Percentiles rank a stretch among this genome's conserved stretches.
These are phyloP conservation scores for Tridacna crocea DNA, from an alignment of 2,888 invertebrate species.

Conservation along the genomic window DNA sequence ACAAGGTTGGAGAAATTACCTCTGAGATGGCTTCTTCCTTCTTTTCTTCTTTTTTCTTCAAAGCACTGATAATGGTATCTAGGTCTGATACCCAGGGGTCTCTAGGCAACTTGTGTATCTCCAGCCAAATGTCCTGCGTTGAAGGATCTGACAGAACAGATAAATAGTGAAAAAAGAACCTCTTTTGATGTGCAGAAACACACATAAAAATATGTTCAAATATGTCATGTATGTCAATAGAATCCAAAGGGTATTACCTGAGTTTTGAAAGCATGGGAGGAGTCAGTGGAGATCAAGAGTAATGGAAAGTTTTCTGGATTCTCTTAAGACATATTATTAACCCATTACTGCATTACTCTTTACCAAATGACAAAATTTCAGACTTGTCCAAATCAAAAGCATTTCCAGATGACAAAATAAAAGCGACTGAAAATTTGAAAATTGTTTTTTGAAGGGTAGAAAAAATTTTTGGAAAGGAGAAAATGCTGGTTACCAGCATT, in stretches of 20 bases:
- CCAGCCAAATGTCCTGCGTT: slow-evolving; percentile 75
- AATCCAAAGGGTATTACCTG: too few relatives aligned
- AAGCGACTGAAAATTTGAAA: too few relatives aligned
- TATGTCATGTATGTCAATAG: too few relatives aligned
- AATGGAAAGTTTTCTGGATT: too few relatives aligned
- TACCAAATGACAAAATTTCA: neutral
- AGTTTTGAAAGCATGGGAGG: too few relatives aligned
- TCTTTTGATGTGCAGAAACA: too few relatives aligned
- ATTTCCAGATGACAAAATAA: too few relatives aligned
- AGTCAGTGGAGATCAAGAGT: too few relatives aligned
- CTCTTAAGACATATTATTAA: too few relatives aligned
- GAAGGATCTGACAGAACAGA: slow-evolving; percentile 64
- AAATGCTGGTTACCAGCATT: neutral
- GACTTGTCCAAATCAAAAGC: neutral
- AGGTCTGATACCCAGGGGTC: slow-evolving; percentile 80
- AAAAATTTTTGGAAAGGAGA: neutral
- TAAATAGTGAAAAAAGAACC: too few relatives aligned
- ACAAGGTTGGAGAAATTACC: slow-evolving; percentile 11
- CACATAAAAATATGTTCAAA: too few relatives aligned
- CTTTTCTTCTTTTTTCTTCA: slow-evolving; percentile 65
- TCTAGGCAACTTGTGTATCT: slow-evolving; percentile 76
- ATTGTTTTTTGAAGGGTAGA: neutral
- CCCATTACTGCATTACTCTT: neutral
- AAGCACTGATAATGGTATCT: slow-evolving; percentile 66
- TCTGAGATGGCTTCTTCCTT: slow-evolving; percentile 56